Conservation (phyloP, 1,140 invertebrate species). For the Rhyacophila brunnea region DNA sequence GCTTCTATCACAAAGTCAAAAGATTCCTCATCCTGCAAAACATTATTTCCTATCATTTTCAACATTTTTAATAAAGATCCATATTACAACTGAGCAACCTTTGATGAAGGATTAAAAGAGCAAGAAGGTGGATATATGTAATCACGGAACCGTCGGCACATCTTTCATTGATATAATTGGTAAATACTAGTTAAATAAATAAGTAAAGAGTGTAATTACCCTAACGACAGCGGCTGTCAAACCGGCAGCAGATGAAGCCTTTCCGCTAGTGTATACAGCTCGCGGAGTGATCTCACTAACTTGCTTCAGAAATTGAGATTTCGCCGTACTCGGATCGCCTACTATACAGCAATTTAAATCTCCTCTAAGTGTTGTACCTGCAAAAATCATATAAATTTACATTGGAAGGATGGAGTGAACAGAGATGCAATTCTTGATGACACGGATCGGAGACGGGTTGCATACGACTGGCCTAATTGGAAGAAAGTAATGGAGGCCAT, state of each 20-base stretch:
- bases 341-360: slow-evolving; percentile 98
- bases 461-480: no score
- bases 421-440: no score
- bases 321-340: slow-evolving; percentile 98
- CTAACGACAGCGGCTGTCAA: slow-evolving; percentile 94
- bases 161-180: no score
- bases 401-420: no score
- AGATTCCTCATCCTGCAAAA: slow-evolving; percentile 87
- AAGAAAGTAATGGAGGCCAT: no score
- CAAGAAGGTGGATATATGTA: no score
- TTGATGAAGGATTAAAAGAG: no score
- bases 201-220: no score
- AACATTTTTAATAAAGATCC: not conserved
- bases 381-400: slow-evolving; percentile 6
- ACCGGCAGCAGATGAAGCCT: slow-evolving; percentile 96
- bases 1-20: slow-evolving; percentile 99
- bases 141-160: no score
- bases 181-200: no score
- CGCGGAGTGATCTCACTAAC: slow-evolving; percentile 94
- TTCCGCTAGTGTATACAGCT: slow-evolving; percentile 98
- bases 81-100: not conserved
- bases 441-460: no score
- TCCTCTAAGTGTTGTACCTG: slow-evolving; percentile 78
- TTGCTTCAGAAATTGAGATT: slow-evolving; percentile 96
- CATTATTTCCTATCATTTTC: not conserved